phyloP scores from a whole-genome alignment of 2,888 invertebrate species.

The Drosophila crucigera region DNA sequence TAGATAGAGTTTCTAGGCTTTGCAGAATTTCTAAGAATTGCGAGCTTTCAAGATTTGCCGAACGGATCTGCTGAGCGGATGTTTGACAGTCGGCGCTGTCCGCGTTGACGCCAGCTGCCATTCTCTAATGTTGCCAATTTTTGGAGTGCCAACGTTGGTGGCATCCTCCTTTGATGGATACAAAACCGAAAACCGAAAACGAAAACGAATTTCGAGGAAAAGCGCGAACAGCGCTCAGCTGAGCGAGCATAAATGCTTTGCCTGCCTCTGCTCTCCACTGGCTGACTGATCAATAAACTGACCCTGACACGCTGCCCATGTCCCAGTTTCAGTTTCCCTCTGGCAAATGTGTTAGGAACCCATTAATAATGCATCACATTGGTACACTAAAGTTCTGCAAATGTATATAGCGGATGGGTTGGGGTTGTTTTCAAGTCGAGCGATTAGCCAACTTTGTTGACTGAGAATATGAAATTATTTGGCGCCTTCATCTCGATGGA shows the following conservation, averaged over 20 bases:
- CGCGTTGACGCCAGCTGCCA: constrained; percentile 62
- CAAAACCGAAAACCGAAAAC: constrained; percentile 18
- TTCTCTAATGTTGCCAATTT: constrained; percentile 24
- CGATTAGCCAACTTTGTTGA: too few relatives aligned
- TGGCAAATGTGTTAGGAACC: background rate
- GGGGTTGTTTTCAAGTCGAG: background rate
- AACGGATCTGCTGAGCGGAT: constrained; percentile 65
- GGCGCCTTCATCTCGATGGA: background rate
- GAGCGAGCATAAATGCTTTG: constrained; percentile 22
- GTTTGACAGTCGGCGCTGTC: constrained; percentile 39
- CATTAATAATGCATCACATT: background rate
- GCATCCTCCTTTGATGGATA: constrained; percentile 46
- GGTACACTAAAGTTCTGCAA: background rate
- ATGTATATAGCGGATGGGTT: background rate
- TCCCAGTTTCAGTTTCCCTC: constrained; percentile 21
- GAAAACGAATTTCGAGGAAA: constrained; percentile 63
- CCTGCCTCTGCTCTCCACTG: constrained; percentile 43
- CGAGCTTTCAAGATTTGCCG: constrained; percentile 75
- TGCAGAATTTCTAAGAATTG: constrained; percentile 71
- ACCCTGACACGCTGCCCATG: background rate
- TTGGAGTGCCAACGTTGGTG: constrained; percentile 63
- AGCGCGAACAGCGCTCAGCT: constrained; percentile 47
- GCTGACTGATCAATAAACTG: constrained; percentile 44
- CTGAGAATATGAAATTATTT: too few relatives aligned
- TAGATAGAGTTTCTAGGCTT: constrained; percentile 80